Conservation (phyloP, 2,888 invertebrate genomes). For the Phlogophora meticulosa region DNA sequence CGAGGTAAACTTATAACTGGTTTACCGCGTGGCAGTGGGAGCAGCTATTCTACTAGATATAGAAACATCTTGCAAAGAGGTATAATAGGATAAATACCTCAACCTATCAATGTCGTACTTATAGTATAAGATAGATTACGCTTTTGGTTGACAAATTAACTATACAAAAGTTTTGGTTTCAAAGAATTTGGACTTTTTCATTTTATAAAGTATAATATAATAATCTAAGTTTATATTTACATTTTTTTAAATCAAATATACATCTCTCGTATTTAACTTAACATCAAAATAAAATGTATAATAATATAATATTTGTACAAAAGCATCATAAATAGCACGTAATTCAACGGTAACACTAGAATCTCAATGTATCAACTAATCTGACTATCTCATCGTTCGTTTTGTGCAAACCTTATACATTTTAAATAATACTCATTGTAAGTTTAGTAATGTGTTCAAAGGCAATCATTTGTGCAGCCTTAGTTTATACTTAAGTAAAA, state of each 20-base stretch:
- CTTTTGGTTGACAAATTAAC: conserved; percentile 18
- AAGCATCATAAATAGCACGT: conserved; percentile 61
- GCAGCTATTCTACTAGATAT: conserved; percentile 25
- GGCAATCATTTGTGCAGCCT: conserved; percentile 14
- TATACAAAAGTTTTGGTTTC: conserved; percentile 22
- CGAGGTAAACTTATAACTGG: conserved; percentile 20
- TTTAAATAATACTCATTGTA: conserved; percentile 44
- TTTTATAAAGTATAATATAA: conserved; percentile 33
- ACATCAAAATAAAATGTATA: conserved; percentile 56
- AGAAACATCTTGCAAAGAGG: conserved; percentile 39
- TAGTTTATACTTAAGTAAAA: conserved; percentile 29
- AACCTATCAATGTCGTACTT: conserved; percentile 5
- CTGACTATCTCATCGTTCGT: conserved; percentile 15
- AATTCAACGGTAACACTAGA: conserved; percentile 45
- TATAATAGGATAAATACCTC: conserved; percentile 15
- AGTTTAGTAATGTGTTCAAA: conserved; percentile 19
- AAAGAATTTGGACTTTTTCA: conserved; percentile 32
- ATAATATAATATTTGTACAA: conserved; percentile 61
- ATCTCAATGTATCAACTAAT: conserved; percentile 52
- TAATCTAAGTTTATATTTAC: conserved; percentile 59
- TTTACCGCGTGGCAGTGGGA: conserved; percentile 43
- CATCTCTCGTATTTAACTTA: conserved; percentile 63
- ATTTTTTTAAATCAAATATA: conserved; percentile 62
- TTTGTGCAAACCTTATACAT: conserved; percentile 12
- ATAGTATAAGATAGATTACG: conserved; percentile 25